These are phyloP conservation scores for Casuarius casuarius DNA, from an alignment of 2,113 vertebrate species.

Conservation along the genomic window DNA sequence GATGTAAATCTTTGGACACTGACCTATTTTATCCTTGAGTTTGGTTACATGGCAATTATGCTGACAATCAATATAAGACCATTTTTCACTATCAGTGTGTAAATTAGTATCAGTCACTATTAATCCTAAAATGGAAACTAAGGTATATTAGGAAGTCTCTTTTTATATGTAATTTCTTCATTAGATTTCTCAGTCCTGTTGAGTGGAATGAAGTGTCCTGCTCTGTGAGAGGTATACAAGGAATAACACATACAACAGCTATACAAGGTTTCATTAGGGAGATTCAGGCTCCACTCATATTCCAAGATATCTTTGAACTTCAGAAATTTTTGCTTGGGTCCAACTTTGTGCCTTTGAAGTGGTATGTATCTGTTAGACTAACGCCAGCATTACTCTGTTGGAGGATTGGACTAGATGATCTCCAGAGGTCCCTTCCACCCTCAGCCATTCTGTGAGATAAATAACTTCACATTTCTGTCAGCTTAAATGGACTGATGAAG, in stretches of 20 bases:
- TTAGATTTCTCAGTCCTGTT: background rate
- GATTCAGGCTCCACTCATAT: background rate
- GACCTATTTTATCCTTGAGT: background rate
- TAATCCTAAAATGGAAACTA: background rate
- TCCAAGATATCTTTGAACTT: background rate
- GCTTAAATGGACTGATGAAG: background rate
- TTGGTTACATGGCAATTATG: background rate
- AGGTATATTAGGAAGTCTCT: background rate
- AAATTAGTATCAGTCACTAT: background rate
- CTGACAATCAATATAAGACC: background rate
- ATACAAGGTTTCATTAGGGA: background rate
- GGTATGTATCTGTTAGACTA: background rate
- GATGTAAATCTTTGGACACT: background rate
- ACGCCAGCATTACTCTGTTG: background rate
- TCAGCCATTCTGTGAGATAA: background rate
- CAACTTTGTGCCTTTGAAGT: background rate
- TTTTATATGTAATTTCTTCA: background rate
- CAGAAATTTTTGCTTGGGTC: background rate
- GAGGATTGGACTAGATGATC: too few species aligned
- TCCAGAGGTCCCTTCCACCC: too few species aligned
- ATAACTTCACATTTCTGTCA: background rate
- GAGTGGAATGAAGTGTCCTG: background rate
- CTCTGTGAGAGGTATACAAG: background rate
- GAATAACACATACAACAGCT: background rate
- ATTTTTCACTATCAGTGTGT: background rate